Evolutionary conservation across 2,888 invertebrate genomes (phyloP).

Genomic region (Anaspis maculata): DNA sequence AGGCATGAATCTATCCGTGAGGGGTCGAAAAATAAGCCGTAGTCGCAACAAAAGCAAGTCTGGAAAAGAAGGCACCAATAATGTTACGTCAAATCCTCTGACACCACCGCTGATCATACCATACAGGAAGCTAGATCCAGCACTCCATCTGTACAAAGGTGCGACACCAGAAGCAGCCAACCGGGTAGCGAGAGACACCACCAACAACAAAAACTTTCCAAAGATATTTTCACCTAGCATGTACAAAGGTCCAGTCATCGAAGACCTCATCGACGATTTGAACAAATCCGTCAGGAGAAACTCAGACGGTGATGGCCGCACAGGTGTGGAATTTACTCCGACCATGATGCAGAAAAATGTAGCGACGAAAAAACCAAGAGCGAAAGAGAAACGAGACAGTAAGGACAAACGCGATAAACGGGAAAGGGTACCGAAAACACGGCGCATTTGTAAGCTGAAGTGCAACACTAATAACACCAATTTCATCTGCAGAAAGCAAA

Average conservation of each 20-base stretch:
- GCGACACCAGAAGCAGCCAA: conserved; percentile 6
- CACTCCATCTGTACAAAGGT: conserved; percentile 4
- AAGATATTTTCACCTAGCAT: conserved; percentile 19
- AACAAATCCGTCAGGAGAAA: conserved; percentile 40
- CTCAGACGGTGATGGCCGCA: neutral
- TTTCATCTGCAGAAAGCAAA: conserved; percentile 35
- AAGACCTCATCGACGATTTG: conserved; percentile 59
- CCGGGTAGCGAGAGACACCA: too few relatives aligned
- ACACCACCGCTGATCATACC: too few relatives aligned
- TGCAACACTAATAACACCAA: conserved; percentile 29
- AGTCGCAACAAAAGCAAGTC: conserved; percentile 28
- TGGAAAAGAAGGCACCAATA: neutral
- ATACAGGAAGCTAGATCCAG: conserved; percentile 31
- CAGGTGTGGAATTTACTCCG: conserved; percentile 3
- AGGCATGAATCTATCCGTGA: conserved; percentile 61
- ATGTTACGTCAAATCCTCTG: too few relatives aligned
- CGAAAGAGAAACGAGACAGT: conserved; percentile 5
- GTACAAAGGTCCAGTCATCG: conserved; percentile 59
- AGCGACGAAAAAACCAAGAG: conserved; percentile 15
- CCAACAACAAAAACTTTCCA: conserved; percentile 14
- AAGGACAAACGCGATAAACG: conserved; percentile 7
- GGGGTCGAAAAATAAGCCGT: conserved; percentile 55
- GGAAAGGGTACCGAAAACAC: conserved; percentile 32
- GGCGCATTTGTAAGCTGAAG: conserved; percentile 20
- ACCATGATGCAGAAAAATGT: conserved; percentile 18